phyloP scores from a whole-genome alignment of 1,140 invertebrate genomes.

The Bursaphelenchus mucronatus region DNA sequence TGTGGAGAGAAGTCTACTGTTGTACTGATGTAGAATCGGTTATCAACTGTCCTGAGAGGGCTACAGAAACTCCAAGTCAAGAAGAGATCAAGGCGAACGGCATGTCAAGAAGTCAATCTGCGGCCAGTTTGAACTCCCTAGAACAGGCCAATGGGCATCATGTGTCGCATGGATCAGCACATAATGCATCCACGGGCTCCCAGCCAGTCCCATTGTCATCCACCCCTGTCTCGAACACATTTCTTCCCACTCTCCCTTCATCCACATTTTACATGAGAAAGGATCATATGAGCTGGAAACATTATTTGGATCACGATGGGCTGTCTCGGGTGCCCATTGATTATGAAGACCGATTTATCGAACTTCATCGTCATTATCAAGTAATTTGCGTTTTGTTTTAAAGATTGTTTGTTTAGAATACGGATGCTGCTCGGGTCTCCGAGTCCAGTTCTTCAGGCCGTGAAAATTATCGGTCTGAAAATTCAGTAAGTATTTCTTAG shows the following conservation, averaged over 20 bases:
- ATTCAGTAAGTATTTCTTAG: constrained; percentile 4
- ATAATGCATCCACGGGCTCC: not conserved
- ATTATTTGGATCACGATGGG: constrained; percentile 36
- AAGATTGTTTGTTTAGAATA: constrained; percentile 15
- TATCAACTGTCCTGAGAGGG: constrained; percentile 36
- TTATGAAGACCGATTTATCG: constrained; percentile 38
- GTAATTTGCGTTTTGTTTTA: constrained; percentile 12
- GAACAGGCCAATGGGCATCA: constrained; percentile 28
- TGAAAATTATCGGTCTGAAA: constrained; percentile 13
- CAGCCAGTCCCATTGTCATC: constrained; percentile 23
- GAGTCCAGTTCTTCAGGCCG: constrained; percentile 7
- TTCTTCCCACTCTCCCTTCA: not conserved
- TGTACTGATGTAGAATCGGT: constrained; percentile 33
- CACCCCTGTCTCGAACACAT: constrained; percentile 17
- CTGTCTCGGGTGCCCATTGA: constrained; percentile 38
- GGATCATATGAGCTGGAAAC: constrained; percentile 6
- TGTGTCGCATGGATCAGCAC: constrained; percentile 3
- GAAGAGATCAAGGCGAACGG: constrained; percentile 31
- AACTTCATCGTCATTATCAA: constrained; percentile 25
- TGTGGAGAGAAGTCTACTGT: constrained; percentile 44
- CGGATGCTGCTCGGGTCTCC: constrained; percentile 8
- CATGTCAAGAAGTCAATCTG: constrained; percentile 36
- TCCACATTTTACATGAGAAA: not conserved
- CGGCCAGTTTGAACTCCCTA: constrained; percentile 37
- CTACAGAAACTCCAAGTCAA: constrained; percentile 9